These are phyloP conservation scores for Ganaspis sp. DNA, from an alignment of 1,140 invertebrate species.

Conservation along the genomic window DNA sequence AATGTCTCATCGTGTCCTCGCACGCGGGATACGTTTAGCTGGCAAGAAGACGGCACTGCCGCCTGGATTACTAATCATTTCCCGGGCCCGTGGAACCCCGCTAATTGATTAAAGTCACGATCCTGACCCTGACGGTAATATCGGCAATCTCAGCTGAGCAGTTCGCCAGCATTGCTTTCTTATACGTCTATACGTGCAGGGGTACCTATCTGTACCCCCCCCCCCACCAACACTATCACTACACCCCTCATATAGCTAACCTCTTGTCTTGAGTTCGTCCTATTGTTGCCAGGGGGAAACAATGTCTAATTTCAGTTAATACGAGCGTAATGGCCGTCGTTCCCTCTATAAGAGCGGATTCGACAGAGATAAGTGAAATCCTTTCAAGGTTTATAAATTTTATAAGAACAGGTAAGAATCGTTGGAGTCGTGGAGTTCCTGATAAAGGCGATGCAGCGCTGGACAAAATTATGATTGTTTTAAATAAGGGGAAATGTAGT, in stretches of 20 bases:
- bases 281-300: slow-evolving; percentile 50
- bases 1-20: slow-evolving; percentile 28
- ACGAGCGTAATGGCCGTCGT: slow-evolving; percentile 50
- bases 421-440: neutral
- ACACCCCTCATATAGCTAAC: slow-evolving; percentile 42
- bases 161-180: slow-evolving; percentile 44
- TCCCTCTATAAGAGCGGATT: slow-evolving; percentile 37
- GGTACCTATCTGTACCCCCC: slow-evolving; percentile 42
- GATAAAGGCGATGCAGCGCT: neutral
- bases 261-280: slow-evolving; percentile 39
- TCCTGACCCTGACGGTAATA: slow-evolving; percentile 66
- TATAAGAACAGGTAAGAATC: slow-evolving; percentile 30
- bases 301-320: slow-evolving; percentile 60
- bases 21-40: slow-evolving; percentile 6
- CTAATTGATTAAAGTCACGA: slow-evolving; percentile 69
- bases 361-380: slow-evolving; percentile 48
- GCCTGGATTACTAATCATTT: slow-evolving; percentile 53
- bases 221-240: too few species aligned
- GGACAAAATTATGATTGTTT: too few species aligned
- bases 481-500: too few species aligned
- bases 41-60: neutral
- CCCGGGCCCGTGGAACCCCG: slow-evolving; percentile 71
- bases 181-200: slow-evolving; percentile 31
- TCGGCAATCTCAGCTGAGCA: slow-evolving; percentile 53
- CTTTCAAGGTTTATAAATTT: slow-evolving; percentile 40